These are phyloP conservation scores for Anniella stebbinsi DNA, from an alignment of 2,797 vertebrate species.

Conservation along the genomic window DNA sequence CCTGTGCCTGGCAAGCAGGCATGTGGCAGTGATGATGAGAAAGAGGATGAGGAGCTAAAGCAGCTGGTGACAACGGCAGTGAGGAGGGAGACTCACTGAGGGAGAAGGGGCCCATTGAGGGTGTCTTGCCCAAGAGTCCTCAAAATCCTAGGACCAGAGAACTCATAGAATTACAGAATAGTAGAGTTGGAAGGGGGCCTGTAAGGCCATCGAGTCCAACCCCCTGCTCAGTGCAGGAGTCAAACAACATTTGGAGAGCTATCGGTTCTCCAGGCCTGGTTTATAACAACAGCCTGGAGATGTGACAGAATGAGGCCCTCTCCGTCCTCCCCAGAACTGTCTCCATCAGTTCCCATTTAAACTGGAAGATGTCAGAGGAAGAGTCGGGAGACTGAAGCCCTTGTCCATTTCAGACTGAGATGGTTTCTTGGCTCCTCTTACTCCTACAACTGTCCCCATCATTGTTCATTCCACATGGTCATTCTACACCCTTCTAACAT, in stretches of 20 bases:
- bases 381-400: neutral
- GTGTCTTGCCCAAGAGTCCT: no score
- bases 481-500: neutral
- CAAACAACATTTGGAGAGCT: neutral
- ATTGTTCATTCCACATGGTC: neutral
- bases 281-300: neutral
- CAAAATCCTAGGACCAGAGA: no score
- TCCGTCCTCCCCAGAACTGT: neutral
- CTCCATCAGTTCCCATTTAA: neutral
- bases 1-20: no score
- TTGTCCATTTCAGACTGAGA: neutral
- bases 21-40: no score
- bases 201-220: no score
- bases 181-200: no score
- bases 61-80: no score
- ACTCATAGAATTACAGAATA: no score
- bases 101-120: no score
- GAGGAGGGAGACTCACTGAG: no score
- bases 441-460: neutral
- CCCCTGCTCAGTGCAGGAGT: no score
- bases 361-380: neutral
- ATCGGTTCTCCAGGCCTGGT: neutral
- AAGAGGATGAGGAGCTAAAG: no score
- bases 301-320: neutral
- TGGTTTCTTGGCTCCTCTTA: neutral